Evolutionary conservation across 2,113 vertebrate species (phyloP), one percentile per base, ranked within the genome.

Genomic region (Podiceps cristatus): DNA sequence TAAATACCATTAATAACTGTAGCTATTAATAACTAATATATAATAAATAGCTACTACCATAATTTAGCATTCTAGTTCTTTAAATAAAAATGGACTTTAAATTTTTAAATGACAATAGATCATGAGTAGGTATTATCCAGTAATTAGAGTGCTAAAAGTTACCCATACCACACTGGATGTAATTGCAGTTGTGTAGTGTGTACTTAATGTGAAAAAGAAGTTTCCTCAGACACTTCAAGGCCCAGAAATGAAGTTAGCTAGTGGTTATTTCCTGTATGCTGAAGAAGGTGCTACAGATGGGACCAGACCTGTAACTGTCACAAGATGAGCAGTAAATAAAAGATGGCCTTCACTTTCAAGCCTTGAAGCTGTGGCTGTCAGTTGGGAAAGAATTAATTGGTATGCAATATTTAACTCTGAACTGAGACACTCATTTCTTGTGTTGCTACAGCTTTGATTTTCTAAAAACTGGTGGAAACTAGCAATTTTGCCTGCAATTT

Each of bases 401-500:
- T 67, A 79, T 55, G 45, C 25, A 63, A 14, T 60, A 47, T 69
- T 45, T 88, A 80, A 55, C 47, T 67, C 37, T 71, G 79, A 86
- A 81, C 44, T 11, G 28, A 88, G 42, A 63, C 33, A n/a, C 8
- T 81, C 50, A 45, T 29, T 92, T 80, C 59, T 77, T 67, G 29
- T 68, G 31, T 44, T 88, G 56, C 72, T 56, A 44, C 49, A 74
- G 45, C 63, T 92, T 72, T 92, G 82, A 71, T 81, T 95, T 93
- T 91, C 74, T 75, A 27, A 72, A 49, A 44, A 79, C 24, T 79
- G 10, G 9, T 88, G 42, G 49, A 79, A 93, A 91, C 37, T 33
- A 78, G 56, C 27, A 80, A 78, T 92, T 93, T 96, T 88, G 16
- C 31, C 45, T 91, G 31, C 44, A 92, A 44, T 88, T 92, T 88